Conservation (phyloP, 2,888 invertebrate species). For the Meloe dianella region DNA sequence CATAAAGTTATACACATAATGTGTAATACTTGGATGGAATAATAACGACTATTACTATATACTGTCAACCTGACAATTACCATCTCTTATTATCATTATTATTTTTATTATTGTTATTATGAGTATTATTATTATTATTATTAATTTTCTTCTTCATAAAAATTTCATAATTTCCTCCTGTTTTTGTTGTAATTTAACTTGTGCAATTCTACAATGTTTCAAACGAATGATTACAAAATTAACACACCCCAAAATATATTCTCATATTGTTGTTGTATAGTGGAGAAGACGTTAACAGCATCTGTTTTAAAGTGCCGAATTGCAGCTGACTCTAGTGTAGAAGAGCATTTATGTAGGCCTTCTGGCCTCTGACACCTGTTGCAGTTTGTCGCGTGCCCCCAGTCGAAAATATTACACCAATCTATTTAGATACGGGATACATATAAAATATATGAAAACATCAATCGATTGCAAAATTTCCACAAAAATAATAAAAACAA, state of each 20-base stretch:
- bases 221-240: background rate
- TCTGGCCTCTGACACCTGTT: constrained; percentile 55
- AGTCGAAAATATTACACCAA: constrained; percentile 39
- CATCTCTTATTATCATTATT: background rate
- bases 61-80: constrained; percentile 18
- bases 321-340: constrained; percentile 51
- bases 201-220: background rate
- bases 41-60: constrained; percentile 17
- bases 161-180: constrained; percentile 1
- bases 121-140: background rate
- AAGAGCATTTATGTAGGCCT: constrained; percentile 48
- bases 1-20: constrained; percentile 14
- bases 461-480: too few relatives aligned
- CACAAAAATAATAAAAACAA: too few relatives aligned
- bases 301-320: constrained; percentile 43
- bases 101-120: background rate
- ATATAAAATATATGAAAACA: too few relatives aligned
- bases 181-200: background rate
- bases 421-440: too few relatives aligned
- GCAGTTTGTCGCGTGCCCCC: constrained; percentile 47
- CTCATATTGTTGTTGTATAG: background rate
- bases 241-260: background rate
- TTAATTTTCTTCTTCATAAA: background rate
- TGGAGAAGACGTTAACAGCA: constrained; percentile 29
- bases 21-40: constrained; percentile 14